phyloP scores from a whole-genome alignment of 2,797 vertebrate species.

The Ceyx erithaca region DNA sequence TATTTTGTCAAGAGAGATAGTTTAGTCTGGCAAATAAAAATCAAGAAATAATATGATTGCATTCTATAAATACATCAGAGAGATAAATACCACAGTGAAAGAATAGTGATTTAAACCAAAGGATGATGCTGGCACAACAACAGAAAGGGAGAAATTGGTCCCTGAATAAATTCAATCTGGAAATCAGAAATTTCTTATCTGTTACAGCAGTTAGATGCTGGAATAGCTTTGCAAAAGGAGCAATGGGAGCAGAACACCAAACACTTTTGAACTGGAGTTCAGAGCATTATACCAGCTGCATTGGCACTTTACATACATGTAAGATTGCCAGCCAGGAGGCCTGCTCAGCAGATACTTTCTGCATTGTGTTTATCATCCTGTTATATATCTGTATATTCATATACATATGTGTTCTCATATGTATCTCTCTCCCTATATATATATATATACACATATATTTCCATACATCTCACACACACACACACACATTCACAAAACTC shows the following conservation, averaged over 20 bases:
- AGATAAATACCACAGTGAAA: background rate
- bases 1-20: background rate
- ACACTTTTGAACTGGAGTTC: background rate
- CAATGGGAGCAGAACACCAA: background rate
- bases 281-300: background rate
- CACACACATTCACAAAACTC: background rate
- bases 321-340: background rate
- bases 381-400: background rate
- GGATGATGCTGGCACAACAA: slow-evolving; percentile 15
- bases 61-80: slow-evolving; percentile 52
- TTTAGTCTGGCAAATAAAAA: background rate
- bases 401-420: background rate
- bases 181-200: slow-evolving; percentile 33
- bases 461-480: background rate
- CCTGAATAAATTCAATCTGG: slow-evolving; percentile 30
- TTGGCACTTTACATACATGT: background rate
- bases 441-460: background rate
- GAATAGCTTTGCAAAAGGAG: slow-evolving; percentile 13
- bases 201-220: background rate
- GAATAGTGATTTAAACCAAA: background rate
- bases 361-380: background rate
- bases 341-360: background rate
- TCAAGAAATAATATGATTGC: background rate
- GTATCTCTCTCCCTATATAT: no score
- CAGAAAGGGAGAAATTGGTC: slow-evolving; percentile 41